Evolutionary conservation across 2,888 invertebrate species (phyloP).

Genomic region (Drosophila helvetica): DNA sequence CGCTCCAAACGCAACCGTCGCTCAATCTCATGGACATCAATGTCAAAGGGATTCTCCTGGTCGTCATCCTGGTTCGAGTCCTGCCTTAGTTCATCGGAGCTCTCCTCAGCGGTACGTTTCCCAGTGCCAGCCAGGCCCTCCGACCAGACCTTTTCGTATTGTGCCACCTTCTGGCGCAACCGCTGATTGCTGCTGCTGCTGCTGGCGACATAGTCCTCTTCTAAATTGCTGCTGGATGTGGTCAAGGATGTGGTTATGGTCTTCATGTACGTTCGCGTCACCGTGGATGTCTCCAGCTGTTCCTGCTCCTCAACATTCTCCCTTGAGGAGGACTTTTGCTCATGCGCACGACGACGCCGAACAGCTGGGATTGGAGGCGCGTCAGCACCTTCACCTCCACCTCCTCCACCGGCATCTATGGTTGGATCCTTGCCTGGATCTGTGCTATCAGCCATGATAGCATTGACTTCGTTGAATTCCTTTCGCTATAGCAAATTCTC

Average conservation of each 20-base stretch:
- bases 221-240: conserved; percentile 57
- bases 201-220: conserved; percentile 57
- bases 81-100: conserved; percentile 71
- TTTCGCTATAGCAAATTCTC: conserved; percentile 59
- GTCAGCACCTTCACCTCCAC: conserved; percentile 29
- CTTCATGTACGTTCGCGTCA: conserved; percentile 76
- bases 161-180: conserved; percentile 90
- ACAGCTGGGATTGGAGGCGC: conserved; percentile 75
- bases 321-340: conserved; percentile 54
- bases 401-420: conserved; percentile 54
- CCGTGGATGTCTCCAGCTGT: conserved; percentile 74
- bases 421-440: conserved; percentile 79
- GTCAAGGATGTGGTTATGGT: conserved; percentile 74
- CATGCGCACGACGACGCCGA: conserved; percentile 75
- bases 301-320: conserved; percentile 54
- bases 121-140: conserved; percentile 78
- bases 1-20: conserved; percentile 85
- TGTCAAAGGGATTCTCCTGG: conserved; percentile 80
- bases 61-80: conserved; percentile 42
- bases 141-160: conserved; percentile 92
- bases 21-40: conserved; percentile 87
- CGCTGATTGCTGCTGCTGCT: conserved; percentile 80
- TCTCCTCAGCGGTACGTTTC: conserved; percentile 77
- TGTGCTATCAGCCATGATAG: conserved; percentile 81
- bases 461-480: conserved; percentile 63